Evolutionary conservation across 2,888 invertebrate genomes (phyloP), one percentile per base, ranked within the genome.

Genomic region (Toxonevra muliebris): DNA sequence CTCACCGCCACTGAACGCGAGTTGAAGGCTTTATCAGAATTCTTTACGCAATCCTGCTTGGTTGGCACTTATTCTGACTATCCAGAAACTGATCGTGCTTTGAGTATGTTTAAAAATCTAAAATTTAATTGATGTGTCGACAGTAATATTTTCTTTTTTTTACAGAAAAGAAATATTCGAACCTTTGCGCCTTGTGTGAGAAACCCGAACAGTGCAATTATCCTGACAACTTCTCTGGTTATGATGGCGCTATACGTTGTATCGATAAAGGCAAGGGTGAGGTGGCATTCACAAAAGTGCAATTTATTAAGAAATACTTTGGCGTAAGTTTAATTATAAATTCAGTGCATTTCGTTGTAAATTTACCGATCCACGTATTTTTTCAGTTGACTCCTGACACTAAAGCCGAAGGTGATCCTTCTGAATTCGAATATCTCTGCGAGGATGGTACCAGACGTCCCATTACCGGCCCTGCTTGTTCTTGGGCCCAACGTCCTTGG

Each of bases 401-500:
- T 0, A 86, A 87, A 0, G 88, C 90, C 0, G 86, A 88, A 54
- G 90, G 90, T 15, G 89, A 90, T 50, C 89, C 90, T 71, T 88
- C 91, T 0, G 88, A 92, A 41, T 94, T 88, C 81, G 89, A 91
- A 59, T 93, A 93, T 79, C 88, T 95, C 52, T 95, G 94, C 79
- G 92, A 90, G 4, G 94, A 94, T 79, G 94, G 93, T 1, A 89
- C 88, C 8, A 90, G 90, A 76, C 88, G 89, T 0, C 88, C 92
- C 1, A 86, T 93, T 12, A 90, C 88, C 42, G 88, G 88, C 5
- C 88, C 89, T 53, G 86, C 90, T 1, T 95, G 94, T 79, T 89
- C 91, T 0, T 95, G 94, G 94, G 94, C 94, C 0, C 92, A 92
- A 0, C 87, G 94, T 68, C 94, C 94, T n/a, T 94, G 94, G 93